Percentiles rank a stretch among this genome's conserved stretches.
Evolutionary conservation across 37 sponge, comb jelly and placozoan genomes (phyloP).

Genomic region (Diacarnus erythraeanus): DNA sequence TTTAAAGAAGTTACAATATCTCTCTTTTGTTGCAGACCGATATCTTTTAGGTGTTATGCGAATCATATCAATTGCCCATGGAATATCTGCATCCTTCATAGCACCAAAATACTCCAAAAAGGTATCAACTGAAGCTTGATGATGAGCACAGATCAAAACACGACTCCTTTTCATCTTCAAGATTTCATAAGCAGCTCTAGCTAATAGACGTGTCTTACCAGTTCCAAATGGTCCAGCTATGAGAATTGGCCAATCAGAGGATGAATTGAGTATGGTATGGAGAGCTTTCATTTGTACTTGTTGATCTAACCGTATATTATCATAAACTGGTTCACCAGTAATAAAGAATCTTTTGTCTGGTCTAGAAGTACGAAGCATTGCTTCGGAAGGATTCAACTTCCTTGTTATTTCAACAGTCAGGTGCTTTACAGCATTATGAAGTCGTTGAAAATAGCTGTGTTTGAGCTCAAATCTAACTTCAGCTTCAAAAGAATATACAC

Average conservation of each 20-base stretch:
- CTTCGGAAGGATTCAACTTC: conserved; percentile 18
- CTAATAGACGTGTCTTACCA: conserved; percentile 64
- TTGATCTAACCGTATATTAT: conserved; percentile 19
- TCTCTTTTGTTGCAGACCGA: not conserved
- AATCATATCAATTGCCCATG: not conserved
- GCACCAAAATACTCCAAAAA: conserved; percentile 60
- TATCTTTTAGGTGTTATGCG: conserved; percentile 5
- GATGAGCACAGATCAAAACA: conserved; percentile 64
- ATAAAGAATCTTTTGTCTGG: not conserved
- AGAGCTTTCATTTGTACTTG: conserved; percentile 30
- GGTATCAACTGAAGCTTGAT: conserved; percentile 63
- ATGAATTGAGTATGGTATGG: conserved; percentile 3
- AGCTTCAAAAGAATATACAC: not conserved
- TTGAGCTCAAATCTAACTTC: conserved; percentile 50
- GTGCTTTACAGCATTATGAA: conserved; percentile 19
- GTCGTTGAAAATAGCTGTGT: conserved; percentile 48
- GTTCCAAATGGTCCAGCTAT: conserved; percentile 81
- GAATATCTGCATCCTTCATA: conserved; percentile 11
- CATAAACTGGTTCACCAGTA: not conserved
- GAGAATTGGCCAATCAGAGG: conserved; percentile 31
- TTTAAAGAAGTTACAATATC: not conserved
- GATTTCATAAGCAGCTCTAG: conserved; percentile 60
- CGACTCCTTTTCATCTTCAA: conserved; percentile 7
- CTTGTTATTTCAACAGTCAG: conserved; percentile 1
- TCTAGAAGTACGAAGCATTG: not conserved